Percentiles rank a stretch among this genome's conserved stretches.
Evolutionary conservation across 2,888 invertebrate species (phyloP).

Genomic region (Tolmerus cingulatus): DNA sequence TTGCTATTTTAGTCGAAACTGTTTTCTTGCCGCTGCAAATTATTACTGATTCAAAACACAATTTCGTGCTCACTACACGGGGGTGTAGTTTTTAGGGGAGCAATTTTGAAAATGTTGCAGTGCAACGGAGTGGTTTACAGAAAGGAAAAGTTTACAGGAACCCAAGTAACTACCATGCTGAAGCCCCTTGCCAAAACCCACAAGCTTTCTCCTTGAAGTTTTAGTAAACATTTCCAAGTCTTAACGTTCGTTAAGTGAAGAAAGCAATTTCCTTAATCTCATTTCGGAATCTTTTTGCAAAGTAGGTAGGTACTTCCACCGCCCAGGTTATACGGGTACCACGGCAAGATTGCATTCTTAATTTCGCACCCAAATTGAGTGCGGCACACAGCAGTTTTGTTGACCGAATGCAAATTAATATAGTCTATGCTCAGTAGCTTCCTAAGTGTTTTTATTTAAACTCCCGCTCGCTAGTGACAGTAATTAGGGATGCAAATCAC

Average conservation of each 20-base stretch:
- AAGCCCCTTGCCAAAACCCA: not conserved
- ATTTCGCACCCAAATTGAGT: not conserved
- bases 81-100: not conserved
- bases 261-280: not conserved
- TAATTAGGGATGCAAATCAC: not conserved
- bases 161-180: not conserved
- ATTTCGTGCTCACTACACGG: not conserved
- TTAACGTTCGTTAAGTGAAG: not conserved
- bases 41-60: not conserved
- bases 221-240: not conserved
- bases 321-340: not conserved
- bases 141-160: not conserved
- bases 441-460: not conserved
- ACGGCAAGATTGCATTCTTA: not conserved
- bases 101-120: not conserved
- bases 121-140: not conserved
- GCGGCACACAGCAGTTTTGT: not conserved
- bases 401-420: conserved; percentile 8
- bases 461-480: not conserved
- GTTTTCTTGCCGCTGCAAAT: not conserved
- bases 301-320: not conserved
- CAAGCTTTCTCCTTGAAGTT: not conserved
- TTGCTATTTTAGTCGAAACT: not conserved
- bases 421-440: not conserved
- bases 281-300: not conserved